Evolutionary conservation across 2,888 invertebrate genomes (phyloP).

Genomic region (Caenorhabditis sp.): DNA sequence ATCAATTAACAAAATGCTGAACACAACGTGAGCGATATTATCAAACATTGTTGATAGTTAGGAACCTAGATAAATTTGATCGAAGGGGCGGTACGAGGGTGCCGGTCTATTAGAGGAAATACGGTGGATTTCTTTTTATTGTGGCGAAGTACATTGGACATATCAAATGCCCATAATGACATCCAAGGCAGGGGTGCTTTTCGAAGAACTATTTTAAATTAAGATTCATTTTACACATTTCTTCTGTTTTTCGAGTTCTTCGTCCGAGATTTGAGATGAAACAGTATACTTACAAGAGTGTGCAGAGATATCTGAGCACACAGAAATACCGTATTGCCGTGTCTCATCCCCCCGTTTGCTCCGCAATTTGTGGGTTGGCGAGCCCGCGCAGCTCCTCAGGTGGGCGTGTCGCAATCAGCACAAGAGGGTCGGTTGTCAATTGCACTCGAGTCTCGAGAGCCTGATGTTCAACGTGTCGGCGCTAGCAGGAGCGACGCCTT

Average conservation of each 20-base stretch:
- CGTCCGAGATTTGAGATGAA: constrained; percentile 61
- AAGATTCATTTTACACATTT: background rate
- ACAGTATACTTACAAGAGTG: constrained; percentile 63
- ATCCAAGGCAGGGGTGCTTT: no score
- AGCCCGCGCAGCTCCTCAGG: constrained; percentile 10
- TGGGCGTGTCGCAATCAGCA: constrained; percentile 59
- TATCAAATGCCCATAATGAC: no score
- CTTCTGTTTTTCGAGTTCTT: background rate
- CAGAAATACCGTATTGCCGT: constrained; percentile 47
- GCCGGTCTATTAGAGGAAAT: no score
- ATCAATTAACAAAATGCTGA: no score
- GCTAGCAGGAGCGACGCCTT: constrained; percentile 68
- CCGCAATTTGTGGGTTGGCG: constrained; percentile 51
- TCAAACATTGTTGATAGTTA: no score
- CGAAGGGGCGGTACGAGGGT: no score
- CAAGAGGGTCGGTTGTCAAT: constrained; percentile 71
- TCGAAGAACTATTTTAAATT: no score
- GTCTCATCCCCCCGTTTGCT: constrained; percentile 28
- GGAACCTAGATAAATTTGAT: no score
- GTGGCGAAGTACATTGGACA: no score
- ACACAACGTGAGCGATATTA: no score
- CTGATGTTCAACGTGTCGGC: constrained; percentile 76
- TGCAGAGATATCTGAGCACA: constrained; percentile 49
- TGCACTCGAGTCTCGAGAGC: constrained; percentile 71
- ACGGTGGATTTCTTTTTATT: no score